Conservation (phyloP, 2,888 invertebrate species). For the Acanthosepion pharaonis region DNA sequence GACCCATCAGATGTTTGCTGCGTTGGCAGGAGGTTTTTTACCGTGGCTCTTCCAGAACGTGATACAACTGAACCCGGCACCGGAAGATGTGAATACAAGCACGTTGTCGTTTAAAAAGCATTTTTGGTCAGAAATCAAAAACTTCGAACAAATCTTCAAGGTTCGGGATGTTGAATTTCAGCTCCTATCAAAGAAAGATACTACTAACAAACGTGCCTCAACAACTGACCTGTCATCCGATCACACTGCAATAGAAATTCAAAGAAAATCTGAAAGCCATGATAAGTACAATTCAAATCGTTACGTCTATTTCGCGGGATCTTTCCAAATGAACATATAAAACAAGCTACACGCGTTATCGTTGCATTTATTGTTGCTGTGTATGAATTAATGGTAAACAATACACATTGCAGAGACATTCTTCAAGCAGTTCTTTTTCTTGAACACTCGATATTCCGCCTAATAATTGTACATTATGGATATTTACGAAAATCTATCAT, state of each 20-base stretch:
- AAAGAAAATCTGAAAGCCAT: background rate
- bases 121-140: slow-evolving; percentile 50
- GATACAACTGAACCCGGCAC: slow-evolving; percentile 57
- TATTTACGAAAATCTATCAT: too few species aligned
- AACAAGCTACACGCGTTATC: background rate
- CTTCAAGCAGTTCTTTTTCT: too few species aligned
- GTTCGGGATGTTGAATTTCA: background rate
- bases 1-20: slow-evolving; percentile 64
- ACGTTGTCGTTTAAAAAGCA: slow-evolving; percentile 58
- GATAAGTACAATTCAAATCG: background rate
- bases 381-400: too few species aligned
- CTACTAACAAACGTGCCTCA: background rate
- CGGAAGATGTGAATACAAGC: slow-evolving; percentile 61
- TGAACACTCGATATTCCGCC: too few species aligned
- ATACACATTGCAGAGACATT: too few species aligned
- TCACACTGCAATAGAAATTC: background rate
- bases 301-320: background rate
- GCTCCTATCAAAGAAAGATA: background rate
- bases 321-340: background rate
- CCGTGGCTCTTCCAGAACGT: slow-evolving; percentile 61
- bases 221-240: background rate
- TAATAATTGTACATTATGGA: too few species aligned
- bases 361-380: too few species aligned
- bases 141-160: slow-evolving; percentile 36
- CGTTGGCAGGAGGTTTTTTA: slow-evolving; percentile 61